Base-by-base conservation (phyloP, 2,888 invertebrate genomes). In the Calameuta pallipes region DNA sequence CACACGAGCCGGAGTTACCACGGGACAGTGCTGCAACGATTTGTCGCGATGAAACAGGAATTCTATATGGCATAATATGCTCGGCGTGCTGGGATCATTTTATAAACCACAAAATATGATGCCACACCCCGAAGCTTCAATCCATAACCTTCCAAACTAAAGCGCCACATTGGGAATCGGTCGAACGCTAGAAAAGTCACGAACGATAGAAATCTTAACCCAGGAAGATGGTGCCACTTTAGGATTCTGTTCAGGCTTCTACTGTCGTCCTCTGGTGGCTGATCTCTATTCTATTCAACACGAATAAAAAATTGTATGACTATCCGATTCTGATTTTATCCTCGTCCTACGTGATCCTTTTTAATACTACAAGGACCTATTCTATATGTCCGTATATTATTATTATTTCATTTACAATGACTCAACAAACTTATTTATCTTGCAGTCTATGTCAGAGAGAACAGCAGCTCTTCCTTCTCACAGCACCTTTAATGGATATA, bases 91-190 rank as follows among this genome's bases (percentile, higher is more conserved):
- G 11, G 36, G 36, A 33, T 76, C 75, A 56, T 78, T 76, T 79
- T 85, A 83, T 85, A 84, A 85, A 86, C 84, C 82, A 84, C 85
- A 84, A 86, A 33, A 33, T 85, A 86, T 81, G 84, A 88, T 87
- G 91, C 91, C 91, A 91, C 91, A 91, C 91, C 91, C 91, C 88
- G 88, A 89, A 85, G 86, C 86, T 84, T 89, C 82, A 88, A 89
- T 89, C 89, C 90, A 90, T 90, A 91, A 91, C 90, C 90, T 90
- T 85, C 85, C 85, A 85, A 86, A 84, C 85, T 85, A 85, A 86
- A 86, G 87, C 87, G 89, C 89, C 88, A 89, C 90, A 86, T 86
- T 84, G 83, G 81, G 81, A 82, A 80, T 80, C 73, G 68, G 76
- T 78, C 56, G 75, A 78, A 78, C 78, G 76, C 73, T 73, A 78